phyloP scores from a whole-genome alignment of 2,113 vertebrate genomes.

The Callipepla squamata region DNA sequence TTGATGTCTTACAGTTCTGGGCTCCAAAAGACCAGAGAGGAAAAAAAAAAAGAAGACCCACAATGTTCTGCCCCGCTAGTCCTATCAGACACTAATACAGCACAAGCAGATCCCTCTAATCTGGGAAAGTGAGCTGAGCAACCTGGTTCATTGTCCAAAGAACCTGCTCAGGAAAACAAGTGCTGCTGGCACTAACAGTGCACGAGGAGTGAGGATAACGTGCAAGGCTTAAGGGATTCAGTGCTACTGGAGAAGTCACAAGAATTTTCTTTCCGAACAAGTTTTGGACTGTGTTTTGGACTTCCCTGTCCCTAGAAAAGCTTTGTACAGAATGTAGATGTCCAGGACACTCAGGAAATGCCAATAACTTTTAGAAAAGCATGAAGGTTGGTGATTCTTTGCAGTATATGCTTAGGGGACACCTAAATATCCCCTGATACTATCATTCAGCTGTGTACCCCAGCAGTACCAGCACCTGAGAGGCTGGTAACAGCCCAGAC shows the following conservation, averaged over 20 bases:
- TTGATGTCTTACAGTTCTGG: neutral
- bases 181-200: neutral
- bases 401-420: neutral
- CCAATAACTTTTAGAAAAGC: neutral
- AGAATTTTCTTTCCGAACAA: neutral
- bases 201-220: fast-evolving
- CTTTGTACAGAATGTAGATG: neutral
- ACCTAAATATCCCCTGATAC: neutral
- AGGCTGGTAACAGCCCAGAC: neutral
- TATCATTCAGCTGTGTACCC: neutral
- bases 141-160: fast-evolving
- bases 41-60: neutral
- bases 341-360: neutral
- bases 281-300: neutral
- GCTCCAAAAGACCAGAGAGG: neutral
- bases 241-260: fast-evolving
- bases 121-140: fast-evolving
- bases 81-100: neutral
- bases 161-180: neutral
- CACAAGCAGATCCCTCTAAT: neutral
- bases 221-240: neutral
- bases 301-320: neutral
- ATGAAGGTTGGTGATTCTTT: neutral
- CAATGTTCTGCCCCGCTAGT: neutral
- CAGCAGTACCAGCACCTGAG: neutral